These are phyloP conservation scores for Caradrina clavipalpis DNA, from an alignment of 2,888 invertebrate genomes.

Conservation along the genomic window DNA sequence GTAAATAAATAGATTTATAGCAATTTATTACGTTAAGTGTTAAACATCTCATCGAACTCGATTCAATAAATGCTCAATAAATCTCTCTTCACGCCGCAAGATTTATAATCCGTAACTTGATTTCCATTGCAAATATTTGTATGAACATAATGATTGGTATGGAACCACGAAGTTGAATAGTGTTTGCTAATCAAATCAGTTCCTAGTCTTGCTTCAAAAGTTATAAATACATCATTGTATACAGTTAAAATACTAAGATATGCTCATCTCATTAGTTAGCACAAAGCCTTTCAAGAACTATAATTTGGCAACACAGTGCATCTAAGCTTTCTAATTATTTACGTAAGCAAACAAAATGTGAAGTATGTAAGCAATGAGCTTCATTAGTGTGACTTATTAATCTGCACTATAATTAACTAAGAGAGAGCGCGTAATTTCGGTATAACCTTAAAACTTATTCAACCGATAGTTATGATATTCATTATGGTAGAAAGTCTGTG, in stretches of 20 bases:
- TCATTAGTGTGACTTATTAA: slow-evolving; percentile 57
- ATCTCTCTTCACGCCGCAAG: slow-evolving; percentile 11
- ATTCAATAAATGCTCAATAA: slow-evolving; percentile 26
- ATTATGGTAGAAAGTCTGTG: slow-evolving; percentile 50
- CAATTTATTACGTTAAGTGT: slow-evolving; percentile 5
- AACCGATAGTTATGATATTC: slow-evolving; percentile 47
- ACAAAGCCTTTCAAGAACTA: slow-evolving; percentile 17
- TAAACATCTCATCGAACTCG: slow-evolving; percentile 13
- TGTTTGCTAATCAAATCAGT: slow-evolving; percentile 10
- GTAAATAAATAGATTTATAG: slow-evolving; percentile 1
- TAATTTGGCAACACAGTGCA: slow-evolving; percentile 10
- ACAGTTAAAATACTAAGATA: too few relatives aligned
- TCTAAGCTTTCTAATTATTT: slow-evolving; percentile 51
- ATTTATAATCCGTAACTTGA: slow-evolving; percentile 12
- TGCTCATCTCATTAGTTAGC: slow-evolving; percentile 7
- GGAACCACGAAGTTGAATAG: background rate
- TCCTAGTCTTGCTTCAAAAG: background rate
- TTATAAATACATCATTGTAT: too few relatives aligned
- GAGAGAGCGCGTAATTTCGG: slow-evolving; percentile 57
- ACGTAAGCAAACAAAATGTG: slow-evolving; percentile 44
- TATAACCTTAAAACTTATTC: slow-evolving; percentile 58
- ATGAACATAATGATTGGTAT: slow-evolving; percentile 3
- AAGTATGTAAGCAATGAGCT: slow-evolving; percentile 34
- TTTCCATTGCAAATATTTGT: slow-evolving; percentile 27
- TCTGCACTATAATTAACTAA: slow-evolving; percentile 55